Conservation (phyloP, 2,888 invertebrate genomes). For the Noctuana brunneofusca region DNA sequence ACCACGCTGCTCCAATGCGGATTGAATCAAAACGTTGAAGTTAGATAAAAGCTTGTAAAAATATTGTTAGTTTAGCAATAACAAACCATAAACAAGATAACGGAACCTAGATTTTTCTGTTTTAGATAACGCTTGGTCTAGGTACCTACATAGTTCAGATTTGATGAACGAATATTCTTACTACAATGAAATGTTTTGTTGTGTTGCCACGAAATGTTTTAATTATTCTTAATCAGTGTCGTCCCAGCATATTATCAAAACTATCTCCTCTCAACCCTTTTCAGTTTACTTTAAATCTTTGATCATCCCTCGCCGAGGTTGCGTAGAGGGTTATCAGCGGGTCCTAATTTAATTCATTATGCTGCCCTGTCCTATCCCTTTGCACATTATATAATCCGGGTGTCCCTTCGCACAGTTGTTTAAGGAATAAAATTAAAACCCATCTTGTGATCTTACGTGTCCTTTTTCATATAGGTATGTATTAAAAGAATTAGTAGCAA, state of each 20-base stretch:
- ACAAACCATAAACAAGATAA: too few relatives aligned
- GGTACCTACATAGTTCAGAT: too few relatives aligned
- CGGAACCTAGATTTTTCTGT: too few relatives aligned
- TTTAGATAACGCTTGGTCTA: too few relatives aligned
- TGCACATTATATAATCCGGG: constrained; percentile 55
- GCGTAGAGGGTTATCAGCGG: constrained; percentile 72
- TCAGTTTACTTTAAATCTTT: constrained; percentile 47
- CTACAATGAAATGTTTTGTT: too few relatives aligned
- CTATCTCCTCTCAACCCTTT: constrained; percentile 39
- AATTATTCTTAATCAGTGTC: constrained; percentile 3
- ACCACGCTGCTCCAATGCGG: too few relatives aligned
- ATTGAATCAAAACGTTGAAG: too few relatives aligned
- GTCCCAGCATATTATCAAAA: constrained; percentile 1
- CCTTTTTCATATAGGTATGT: neutral
- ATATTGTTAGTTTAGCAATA: too few relatives aligned
- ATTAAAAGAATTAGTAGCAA: too few relatives aligned
- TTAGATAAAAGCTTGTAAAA: too few relatives aligned
- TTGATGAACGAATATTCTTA: too few relatives aligned
- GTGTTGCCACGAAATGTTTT: neutral
- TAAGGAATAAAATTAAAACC: constrained; percentile 33
- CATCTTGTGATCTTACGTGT: neutral
- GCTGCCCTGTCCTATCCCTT: constrained; percentile 71
- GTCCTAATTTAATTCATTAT: constrained; percentile 80
- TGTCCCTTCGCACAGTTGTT: constrained; percentile 71
- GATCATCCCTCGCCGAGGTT: constrained; percentile 58